Percentiles rank a stretch among this genome's conserved stretches.
Evolutionary conservation across 2,797 vertebrate species (phyloP).

Genomic region (Phaenicophaeus curvirostris): DNA sequence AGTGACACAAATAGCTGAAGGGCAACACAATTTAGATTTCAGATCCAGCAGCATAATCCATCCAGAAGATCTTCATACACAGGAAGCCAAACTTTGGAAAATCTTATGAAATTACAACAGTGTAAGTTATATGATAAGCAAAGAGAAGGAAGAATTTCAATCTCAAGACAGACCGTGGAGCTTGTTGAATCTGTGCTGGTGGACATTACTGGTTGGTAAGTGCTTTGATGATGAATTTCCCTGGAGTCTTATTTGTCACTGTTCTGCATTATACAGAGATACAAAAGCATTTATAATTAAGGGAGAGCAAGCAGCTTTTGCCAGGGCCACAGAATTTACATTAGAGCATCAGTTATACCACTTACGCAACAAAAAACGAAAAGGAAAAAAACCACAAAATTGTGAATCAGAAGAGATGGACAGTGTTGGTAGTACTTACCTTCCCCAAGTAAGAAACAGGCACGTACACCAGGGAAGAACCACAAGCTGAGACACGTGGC

Average conservation of each 20-base stretch:
- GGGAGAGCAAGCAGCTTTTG: background rate
- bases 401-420: background rate
- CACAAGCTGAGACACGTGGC: background rate
- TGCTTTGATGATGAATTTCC: background rate
- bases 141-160: background rate
- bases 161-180: background rate
- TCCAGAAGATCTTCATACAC: background rate
- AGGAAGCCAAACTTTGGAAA: background rate
- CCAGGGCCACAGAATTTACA: background rate
- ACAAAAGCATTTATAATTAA: background rate
- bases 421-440: background rate
- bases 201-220: background rate
- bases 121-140: background rate
- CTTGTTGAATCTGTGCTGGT: background rate
- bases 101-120: background rate
- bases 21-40: background rate
- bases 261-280: background rate
- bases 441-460: background rate
- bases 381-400: background rate
- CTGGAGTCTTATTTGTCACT: background rate
- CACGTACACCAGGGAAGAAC: background rate
- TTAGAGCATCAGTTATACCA: background rate
- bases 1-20: background rate
- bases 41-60: background rate
- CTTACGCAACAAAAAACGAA: background rate